phyloP scores from a whole-genome alignment of 2,888 invertebrate genomes.

The Pterobdella sp. region DNA sequence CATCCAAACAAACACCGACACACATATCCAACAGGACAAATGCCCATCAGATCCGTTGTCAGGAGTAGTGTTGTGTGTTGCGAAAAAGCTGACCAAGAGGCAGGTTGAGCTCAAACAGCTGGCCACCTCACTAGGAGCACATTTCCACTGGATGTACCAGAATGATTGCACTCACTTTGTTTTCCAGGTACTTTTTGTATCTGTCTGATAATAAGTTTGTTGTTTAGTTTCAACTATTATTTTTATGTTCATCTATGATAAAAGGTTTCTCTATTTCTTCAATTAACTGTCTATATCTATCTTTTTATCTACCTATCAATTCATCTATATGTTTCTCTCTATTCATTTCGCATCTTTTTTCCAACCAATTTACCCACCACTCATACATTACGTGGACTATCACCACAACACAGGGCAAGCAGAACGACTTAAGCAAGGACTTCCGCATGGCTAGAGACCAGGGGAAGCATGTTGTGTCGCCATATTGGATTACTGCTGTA shows the following conservation, averaged over 20 bases:
- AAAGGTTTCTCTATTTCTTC: too few species aligned
- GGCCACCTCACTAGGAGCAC: constrained; percentile 49
- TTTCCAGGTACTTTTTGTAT: constrained; percentile 43
- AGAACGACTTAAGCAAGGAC: constrained; percentile 50
- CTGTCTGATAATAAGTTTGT: too few species aligned
- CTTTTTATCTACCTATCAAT: too few species aligned
- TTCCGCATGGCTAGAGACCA: constrained; percentile 49
- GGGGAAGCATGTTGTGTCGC: constrained; percentile 50
- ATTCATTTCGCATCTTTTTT: too few species aligned
- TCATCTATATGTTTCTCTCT: too few species aligned
- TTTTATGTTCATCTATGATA: too few species aligned
- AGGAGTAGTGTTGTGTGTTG: constrained; percentile 50
- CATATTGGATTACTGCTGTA: constrained; percentile 51
- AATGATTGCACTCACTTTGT: constrained; percentile 52
- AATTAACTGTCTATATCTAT: too few species aligned
- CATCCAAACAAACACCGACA: neutral
- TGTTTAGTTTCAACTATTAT: too few species aligned
- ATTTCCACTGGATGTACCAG: constrained; percentile 49
- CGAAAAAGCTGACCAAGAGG: constrained; percentile 47
- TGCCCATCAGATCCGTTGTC: constrained; percentile 40
- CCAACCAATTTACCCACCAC: neutral
- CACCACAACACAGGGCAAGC: constrained; percentile 43
- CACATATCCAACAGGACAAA: neutral
- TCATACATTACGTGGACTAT: neutral
- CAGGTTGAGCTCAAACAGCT: constrained; percentile 49